phyloP scores from a whole-genome alignment of 2,888 invertebrate species.

The Chaetogeoica ovagalla region DNA sequence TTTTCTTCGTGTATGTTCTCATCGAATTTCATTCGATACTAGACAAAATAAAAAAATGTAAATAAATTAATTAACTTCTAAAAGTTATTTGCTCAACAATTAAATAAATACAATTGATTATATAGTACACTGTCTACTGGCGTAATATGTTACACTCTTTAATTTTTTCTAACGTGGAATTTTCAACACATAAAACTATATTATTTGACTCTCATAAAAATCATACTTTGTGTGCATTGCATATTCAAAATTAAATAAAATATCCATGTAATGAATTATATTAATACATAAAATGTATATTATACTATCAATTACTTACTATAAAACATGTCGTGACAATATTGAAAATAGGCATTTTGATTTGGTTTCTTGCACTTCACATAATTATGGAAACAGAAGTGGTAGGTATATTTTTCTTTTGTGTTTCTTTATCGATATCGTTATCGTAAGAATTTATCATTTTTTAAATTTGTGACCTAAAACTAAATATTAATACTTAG shows the following conservation, averaged over 20 bases:
- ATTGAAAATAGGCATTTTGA: slow-evolving; percentile 14
- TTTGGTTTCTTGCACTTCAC: not conserved
- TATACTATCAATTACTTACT: slow-evolving; percentile 17
- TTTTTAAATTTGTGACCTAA: not conserved
- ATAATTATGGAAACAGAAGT: slow-evolving; percentile 5
- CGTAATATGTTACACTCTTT: too few relatives aligned
- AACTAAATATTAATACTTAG: not conserved
- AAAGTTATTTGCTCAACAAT: not conserved
- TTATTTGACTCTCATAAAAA: too few relatives aligned
- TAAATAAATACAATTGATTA: too few relatives aligned
- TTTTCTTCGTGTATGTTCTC: not conserved
- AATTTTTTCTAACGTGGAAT: too few relatives aligned
- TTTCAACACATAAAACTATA: too few relatives aligned
- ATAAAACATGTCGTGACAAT: slow-evolving; percentile 21
- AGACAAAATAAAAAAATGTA: not conserved
- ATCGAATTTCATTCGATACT: slow-evolving; percentile 24
- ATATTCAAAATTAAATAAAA: too few relatives aligned
- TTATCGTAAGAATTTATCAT: not conserved
- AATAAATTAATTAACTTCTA: too few relatives aligned
- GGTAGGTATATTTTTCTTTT: not conserved
- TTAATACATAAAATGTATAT: too few relatives aligned
- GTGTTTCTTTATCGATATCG: not conserved
- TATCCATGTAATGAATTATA: too few relatives aligned
- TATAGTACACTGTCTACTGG: too few relatives aligned
- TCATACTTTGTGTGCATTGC: too few relatives aligned